These are phyloP conservation scores for Rousettus madagascariensis DNA, from an alignment of 2,797 vertebrate genomes.

Conservation along the genomic window DNA sequence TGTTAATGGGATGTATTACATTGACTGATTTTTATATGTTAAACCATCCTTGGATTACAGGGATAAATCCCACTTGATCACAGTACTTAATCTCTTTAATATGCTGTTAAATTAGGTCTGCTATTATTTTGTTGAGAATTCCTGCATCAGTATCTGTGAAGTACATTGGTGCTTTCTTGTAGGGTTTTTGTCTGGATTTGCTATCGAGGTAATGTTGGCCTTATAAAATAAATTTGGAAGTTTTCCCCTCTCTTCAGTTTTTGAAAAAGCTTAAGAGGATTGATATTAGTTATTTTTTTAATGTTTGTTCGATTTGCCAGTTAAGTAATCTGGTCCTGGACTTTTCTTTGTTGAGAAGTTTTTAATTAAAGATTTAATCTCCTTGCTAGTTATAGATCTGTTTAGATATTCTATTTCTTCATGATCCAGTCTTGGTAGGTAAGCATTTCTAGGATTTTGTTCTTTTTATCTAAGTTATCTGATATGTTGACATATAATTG, in stretches of 20 bases:
- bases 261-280: background rate
- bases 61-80: background rate
- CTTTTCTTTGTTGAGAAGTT: background rate
- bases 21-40: background rate
- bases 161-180: background rate
- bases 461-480: background rate
- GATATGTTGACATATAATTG: background rate
- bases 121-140: background rate
- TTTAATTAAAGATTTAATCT: background rate
- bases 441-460: background rate
- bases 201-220: background rate
- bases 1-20: background rate
- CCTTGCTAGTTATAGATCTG: background rate
- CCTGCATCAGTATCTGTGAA: background rate
- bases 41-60: background rate
- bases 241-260: background rate
- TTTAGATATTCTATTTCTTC: background rate
- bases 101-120: background rate
- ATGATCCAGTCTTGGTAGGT: background rate
- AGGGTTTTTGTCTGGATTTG: background rate
- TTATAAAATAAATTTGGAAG: background rate
- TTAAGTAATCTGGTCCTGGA: background rate
- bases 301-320: background rate
- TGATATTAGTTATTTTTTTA: background rate
- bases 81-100: background rate